Evolutionary conservation across 2,888 invertebrate species (phyloP).

Genomic region (Mythimna albipuncta): DNA sequence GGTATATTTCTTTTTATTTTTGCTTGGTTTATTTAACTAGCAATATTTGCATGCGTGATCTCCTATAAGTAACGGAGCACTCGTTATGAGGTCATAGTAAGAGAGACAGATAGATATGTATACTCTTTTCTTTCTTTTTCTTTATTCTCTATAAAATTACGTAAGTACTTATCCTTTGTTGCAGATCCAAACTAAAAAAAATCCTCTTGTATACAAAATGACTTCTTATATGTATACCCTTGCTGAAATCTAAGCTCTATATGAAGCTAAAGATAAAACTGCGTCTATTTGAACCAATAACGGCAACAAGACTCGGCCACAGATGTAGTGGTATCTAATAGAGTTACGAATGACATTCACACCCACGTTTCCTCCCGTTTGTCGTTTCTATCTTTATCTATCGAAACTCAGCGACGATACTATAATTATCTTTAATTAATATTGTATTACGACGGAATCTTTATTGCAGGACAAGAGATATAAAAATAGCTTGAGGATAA

Average conservation of each 20-base stretch:
- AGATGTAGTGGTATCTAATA: slow-evolving; percentile 12
- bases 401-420: background rate
- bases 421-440: slow-evolving; percentile 9
- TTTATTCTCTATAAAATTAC: no score
- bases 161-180: no score
- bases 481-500: background rate
- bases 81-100: no score
- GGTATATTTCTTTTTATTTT: no score
- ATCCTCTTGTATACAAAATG: no score
- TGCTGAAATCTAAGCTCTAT: background rate
- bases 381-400: slow-evolving; percentile 22
- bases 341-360: slow-evolving; percentile 37
- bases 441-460: slow-evolving; percentile 2
- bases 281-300: slow-evolving; percentile 10
- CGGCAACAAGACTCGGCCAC: background rate
- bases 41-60: no score
- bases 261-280: background rate
- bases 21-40: no score
- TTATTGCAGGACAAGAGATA: background rate
- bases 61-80: no score
- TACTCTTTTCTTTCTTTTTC: no score
- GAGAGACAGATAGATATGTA: no score
- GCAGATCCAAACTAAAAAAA: no score
- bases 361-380: slow-evolving; percentile 6
- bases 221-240: no score